Percentiles rank a stretch among this genome's conserved stretches.
Conservation (phyloP, 2,113 vertebrate species). For the Ptilonorhynchus violaceus region DNA sequence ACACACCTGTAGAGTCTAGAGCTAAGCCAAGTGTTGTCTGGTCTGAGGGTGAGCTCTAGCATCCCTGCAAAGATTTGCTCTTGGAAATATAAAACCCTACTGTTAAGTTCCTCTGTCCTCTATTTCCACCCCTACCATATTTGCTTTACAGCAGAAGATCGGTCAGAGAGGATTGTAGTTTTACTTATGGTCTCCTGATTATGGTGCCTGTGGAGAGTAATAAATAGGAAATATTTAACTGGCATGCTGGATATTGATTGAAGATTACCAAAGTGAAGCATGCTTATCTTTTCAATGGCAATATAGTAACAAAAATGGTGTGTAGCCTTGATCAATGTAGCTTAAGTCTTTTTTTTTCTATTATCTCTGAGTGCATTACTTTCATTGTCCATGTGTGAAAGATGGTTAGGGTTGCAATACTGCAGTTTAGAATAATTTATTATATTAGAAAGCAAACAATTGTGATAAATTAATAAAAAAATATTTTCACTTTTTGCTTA, state of each 20-base stretch:
- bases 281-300: not conserved
- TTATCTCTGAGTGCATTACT: not conserved
- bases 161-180: not conserved
- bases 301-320: not conserved
- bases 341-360: not conserved
- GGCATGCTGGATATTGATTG: not conserved
- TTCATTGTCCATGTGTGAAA: not conserved
- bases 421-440: not conserved
- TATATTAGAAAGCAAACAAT: not conserved
- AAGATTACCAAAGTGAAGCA: not conserved
- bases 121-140: not conserved
- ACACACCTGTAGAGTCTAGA: not conserved
- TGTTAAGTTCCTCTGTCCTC: not conserved
- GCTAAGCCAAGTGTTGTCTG: accelerated
- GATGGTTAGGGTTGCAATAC: not conserved
- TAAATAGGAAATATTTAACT: not conserved
- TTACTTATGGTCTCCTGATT: not conserved
- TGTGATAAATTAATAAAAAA: not conserved
- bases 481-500: not conserved
- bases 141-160: not conserved
- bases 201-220: not conserved
- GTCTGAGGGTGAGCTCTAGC: not conserved
- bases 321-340: not conserved
- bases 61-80: not conserved
- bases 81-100: not conserved